Evolutionary conservation across 2,888 invertebrate genomes (phyloP).

Genomic region (Lasioglossum calceatum): DNA sequence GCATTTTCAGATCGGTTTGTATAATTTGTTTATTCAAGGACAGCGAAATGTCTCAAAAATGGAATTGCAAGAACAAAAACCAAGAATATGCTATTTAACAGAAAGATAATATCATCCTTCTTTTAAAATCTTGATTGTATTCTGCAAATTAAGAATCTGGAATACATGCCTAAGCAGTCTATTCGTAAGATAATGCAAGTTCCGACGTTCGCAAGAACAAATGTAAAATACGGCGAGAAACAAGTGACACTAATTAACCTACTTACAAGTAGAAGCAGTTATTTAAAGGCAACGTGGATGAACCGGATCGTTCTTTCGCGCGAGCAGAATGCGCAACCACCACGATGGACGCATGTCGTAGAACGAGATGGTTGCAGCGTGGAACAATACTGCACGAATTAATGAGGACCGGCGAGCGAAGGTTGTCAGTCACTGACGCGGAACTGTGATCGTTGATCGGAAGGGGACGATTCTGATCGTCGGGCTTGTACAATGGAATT

Average conservation of each 20-base stretch:
- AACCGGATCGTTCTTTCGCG: neutral
- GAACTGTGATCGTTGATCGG: conserved; percentile 53
- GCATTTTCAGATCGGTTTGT: too few species aligned
- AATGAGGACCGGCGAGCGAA: conserved; percentile 56
- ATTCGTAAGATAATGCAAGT: neutral
- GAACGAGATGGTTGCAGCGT: conserved; percentile 43
- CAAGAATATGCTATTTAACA: too few species aligned
- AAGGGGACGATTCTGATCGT: conserved; percentile 40
- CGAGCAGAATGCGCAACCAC: conserved; percentile 29
- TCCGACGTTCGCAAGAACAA: neutral
- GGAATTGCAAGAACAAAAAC: too few species aligned
- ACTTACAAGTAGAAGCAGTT: neutral
- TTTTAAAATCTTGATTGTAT: too few species aligned
- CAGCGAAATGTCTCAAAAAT: too few species aligned
- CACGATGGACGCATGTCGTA: conserved; percentile 47
- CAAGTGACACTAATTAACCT: neutral
- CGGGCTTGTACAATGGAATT: conserved; percentile 37
- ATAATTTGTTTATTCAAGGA: too few species aligned
- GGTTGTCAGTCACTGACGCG: conserved; percentile 52
- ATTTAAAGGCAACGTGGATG: neutral
- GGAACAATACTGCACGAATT: conserved; percentile 61
- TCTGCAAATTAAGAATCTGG: too few species aligned
- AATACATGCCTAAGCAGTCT: neutral
- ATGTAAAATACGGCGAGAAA: neutral
- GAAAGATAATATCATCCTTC: too few species aligned